Base-by-base conservation (phyloP, 2,797 vertebrate genomes). In the Poecile montanus region DNA sequence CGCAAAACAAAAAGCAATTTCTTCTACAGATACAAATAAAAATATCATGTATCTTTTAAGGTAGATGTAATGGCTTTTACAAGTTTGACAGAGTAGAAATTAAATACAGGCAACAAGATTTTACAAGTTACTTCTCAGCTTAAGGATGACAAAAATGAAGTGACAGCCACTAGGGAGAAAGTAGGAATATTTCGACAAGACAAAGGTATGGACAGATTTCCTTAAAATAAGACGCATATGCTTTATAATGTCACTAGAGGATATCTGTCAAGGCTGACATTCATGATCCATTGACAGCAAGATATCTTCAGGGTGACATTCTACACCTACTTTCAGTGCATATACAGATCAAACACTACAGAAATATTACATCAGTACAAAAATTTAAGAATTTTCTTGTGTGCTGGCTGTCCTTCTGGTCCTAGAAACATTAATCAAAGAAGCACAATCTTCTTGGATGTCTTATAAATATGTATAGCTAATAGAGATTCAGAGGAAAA, bases 231-330 rank as follows among this genome's bases (percentile, higher is more conserved):
- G 61, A 29, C 12, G 50, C 62, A 73, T n/a, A 70, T 18, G 40
- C 85, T 92, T 80, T 58, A 29, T 71, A 76, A 76, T 23, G 54
- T 48, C 85, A 85, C 70, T 34, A 71, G 79, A 94, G 22, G 56
- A 89, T 62, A 67, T 68, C 38, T 94, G 83, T 95, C 77, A 96
- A 74, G 36, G 27, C 48, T 76, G 58, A 78, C 45, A 61, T 36
- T 81, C 61, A 42, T 13, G 18, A 94, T 76, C 29, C 10, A 83
- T 2, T 58, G 82, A 89, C 53, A 91, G 71, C 16, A 92, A 73
- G 21, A 67, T 27, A 90, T 3, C 61, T 75, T 42, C 63, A 85
- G 58, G 53, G 40, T 70, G 32, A 85, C 61, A 79, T 58, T 81
- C 56, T 80, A 89, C 40, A 68, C 21, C 45, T 77, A 62, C 57